These are phyloP conservation scores for Pristionchus japonicus DNA, from an alignment of 2,888 invertebrate genomes.

Conservation along the genomic window DNA sequence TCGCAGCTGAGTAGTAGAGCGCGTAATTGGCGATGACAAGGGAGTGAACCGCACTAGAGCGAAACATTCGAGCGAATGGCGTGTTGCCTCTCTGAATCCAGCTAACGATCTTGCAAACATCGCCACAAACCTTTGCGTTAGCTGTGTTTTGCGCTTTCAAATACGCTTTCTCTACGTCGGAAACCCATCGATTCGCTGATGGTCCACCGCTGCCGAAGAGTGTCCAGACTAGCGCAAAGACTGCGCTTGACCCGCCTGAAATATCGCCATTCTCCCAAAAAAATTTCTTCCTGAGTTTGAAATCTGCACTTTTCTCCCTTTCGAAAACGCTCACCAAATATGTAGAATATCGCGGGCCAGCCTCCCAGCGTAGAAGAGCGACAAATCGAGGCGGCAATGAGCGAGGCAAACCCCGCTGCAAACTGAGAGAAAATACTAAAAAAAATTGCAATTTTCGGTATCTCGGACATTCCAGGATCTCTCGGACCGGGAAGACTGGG, in stretches of 20 bases:
- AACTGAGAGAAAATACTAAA: background rate
- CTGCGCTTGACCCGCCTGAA: background rate
- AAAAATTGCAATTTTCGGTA: background rate
- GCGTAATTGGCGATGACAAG: background rate
- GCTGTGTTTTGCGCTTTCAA: background rate
- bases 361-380: background rate
- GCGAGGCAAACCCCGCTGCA: background rate
- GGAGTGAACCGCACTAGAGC: background rate
- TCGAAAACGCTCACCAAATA: background rate
- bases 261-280: background rate
- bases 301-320: too few relatives aligned
- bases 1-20: background rate
- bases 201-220: background rate
- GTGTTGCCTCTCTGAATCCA: background rate
- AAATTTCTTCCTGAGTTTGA: background rate
- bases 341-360: conserved; percentile 21
- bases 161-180: background rate
- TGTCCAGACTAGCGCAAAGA: background rate
- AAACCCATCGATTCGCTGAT: background rate
- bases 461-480: too few relatives aligned
- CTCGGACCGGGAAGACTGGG: too few relatives aligned
- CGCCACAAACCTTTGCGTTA: background rate
- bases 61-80: background rate
- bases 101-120: background rate
- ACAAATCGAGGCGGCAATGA: background rate